Base-by-base conservation (phyloP, 2,888 invertebrate genomes). In the Drosophila fulvimacula region DNA sequence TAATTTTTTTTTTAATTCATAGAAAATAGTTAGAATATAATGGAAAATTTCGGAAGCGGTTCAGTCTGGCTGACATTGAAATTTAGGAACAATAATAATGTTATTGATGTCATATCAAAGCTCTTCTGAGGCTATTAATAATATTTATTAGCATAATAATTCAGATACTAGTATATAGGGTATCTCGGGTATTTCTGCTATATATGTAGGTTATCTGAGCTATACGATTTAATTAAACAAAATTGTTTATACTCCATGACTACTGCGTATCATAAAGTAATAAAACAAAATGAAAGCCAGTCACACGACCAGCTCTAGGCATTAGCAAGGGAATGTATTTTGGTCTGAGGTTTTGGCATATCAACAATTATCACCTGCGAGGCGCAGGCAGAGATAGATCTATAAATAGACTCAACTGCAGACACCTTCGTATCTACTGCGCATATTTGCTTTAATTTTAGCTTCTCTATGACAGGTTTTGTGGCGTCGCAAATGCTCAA, bases 281-380 rank as follows among this genome's bases (percentile, higher is more conserved):
- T 48, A 32, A 48, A 48, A 32, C 19, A 32, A 30, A 30, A 48
- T 48, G 17, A 48, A 30, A 30, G 48, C 1, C 30, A 48, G 30
- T 48, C 48, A 13, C 30, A 30, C 48, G 48, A 30, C 11, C 13
- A 11, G 27, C 44, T 44, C 24, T 21, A n/a, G 24, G 0, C 44
- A 17, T 6, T 19, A 21, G 15, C 34, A 36, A 9, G n/a, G n/a
- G 27, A 53, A 19, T 41, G 19, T 41, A 11, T n/a, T n/a, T 56
- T 11, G 36, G 13, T 19, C 19, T 46, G 46, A 34, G 21, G 32
- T n/a, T 42, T 55, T 7, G 21, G 32, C 42, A 44, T 34, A 15
- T 5, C 57, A 57, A 19, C 36, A 57, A 55, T 71, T 74, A 76
- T 42, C 77, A 74, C 66, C 49, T 58, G 19, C n/a, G 44, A 24